Base-by-base conservation (phyloP, 2,888 invertebrate genomes). In the Sinodicranocentrus sp. region DNA sequence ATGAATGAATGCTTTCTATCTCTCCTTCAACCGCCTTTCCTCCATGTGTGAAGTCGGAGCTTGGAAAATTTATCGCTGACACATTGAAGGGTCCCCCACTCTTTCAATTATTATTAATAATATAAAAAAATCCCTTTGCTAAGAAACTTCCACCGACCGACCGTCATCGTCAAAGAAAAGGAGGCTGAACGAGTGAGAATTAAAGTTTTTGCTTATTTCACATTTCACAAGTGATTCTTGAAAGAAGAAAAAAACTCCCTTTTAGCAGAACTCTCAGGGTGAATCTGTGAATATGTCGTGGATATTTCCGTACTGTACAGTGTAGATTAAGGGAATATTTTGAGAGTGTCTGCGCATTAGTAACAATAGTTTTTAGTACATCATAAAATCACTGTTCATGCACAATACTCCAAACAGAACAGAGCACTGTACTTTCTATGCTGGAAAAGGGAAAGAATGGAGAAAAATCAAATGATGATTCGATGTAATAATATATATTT, bases 1-100 rank as follows among this genome's bases (percentile, higher is more conserved):
- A 28, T 75, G 75, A 65, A 75, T 75, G 65, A 75, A 52, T 39
- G 19, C 19, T 54, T 59, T 61, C 52, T 75, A n/a, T 63, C 28
- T 33, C 28, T 75, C 28, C 65, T 57, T 23, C 70, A 52, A 39
- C 71, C 79, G 71, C 71, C 79, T 33, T 19, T 75, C 43, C 54
- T 68, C 70, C 44, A 78, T 75, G 84, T 86, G 85, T 85, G 84
- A 85, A 84, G 84, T 86, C 78, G 82, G 85, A 76, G 82, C 85
- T 88, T 82, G 84, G 87, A 87, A 88, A 88, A 88, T 88, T 88
- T 88, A 88, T 88, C 83, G 84, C 86, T 85, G 88, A 87, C 87
- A 87, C 86, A 80, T 87, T 87, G 82, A 86, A 88, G 86, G 87
- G 82, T 84, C 86, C 83, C 85, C 87, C 87, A 87, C 85, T 85